Base-by-base conservation (phyloP, 2,888 invertebrate genomes). In the Heteromyza rotundicornis region DNA sequence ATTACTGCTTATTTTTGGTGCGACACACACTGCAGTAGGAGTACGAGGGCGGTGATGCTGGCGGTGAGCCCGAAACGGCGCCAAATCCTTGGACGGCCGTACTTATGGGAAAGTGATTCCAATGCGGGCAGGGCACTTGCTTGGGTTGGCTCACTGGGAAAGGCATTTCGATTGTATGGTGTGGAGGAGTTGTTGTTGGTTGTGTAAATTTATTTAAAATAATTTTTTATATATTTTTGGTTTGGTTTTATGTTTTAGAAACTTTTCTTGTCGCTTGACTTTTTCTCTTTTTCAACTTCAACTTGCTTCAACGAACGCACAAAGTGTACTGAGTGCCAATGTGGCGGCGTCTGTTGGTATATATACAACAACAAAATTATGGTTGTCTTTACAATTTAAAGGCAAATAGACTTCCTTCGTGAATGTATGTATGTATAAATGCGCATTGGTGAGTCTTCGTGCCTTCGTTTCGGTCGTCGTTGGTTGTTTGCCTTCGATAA, bases 111-210 rank as follows among this genome's bases (percentile, higher is more conserved):
- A 82, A 82, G 56, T 80, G 82, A 55, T 77, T 74, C 82, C 82
- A 82, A 59, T 82, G 82, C 17, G 79, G 81, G 50, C 82, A 82
- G 3, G 82, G 82, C 81, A 80, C 79, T 67, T 80, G 80, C 63
- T 71, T 74, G 55, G 80, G 76, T 23, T 77, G 77, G 72, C 76
- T 72, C 47, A 77, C 76, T 60, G 82, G 82, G 59, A 82, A 82
- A 58, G 80, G 80, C 80, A 52, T 16, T 64, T 53, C 14, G 3
- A n/a, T 23, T 17, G 57, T 20, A n/a, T n/a, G n/a, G n/a, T n/a
- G n/a, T n/a, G n/a, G n/a, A n/a, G n/a, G n/a, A n/a, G n/a, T n/a
- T n/a, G n/a, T n/a, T n/a, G n/a, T n/a, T n/a, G n/a, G n/a, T n/a
- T n/a, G n/a, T n/a, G n/a, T n/a, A n/a, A n/a, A 5, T 32, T 32